Evolutionary conservation across 2,888 invertebrate species (phyloP).

Genomic region (Anagyrus pseudococci): DNA sequence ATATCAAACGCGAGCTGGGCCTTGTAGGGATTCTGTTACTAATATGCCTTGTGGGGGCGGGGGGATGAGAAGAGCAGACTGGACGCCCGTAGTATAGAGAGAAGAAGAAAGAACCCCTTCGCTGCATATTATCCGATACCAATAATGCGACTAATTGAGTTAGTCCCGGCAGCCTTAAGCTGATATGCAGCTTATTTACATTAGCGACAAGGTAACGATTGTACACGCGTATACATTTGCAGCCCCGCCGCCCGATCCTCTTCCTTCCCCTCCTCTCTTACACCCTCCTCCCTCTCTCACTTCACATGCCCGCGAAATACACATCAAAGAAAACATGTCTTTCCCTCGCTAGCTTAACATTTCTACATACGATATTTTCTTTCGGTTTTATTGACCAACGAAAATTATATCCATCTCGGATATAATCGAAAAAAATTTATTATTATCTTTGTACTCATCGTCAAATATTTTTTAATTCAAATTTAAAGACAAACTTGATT

Average conservation of each 20-base stretch:
- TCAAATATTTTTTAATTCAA: no score
- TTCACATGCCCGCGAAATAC: no score
- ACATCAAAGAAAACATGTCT: no score
- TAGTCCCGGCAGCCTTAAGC: constrained; percentile 54
- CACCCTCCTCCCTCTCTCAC: background rate
- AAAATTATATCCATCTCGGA: no score
- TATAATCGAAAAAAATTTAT: no score
- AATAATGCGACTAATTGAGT: constrained; percentile 62
- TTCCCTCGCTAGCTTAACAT: no score
- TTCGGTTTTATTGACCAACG: no score
- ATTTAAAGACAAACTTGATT: no score
- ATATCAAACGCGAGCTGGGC: constrained; percentile 60
- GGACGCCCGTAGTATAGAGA: background rate
- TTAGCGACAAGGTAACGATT: constrained; percentile 39
- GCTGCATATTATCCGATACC: constrained; percentile 63
- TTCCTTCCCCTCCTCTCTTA: background rate
- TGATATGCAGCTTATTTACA: constrained; percentile 61
- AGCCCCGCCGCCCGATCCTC: background rate
- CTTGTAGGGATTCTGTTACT: constrained; percentile 60
- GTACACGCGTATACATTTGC: background rate
- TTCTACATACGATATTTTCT: no score
- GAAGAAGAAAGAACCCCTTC: constrained; percentile 55
- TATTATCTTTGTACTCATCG: no score
- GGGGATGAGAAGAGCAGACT: constrained; percentile 24
- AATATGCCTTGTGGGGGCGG: constrained; percentile 36